Base-by-base conservation (phyloP, 92 coral and sea anemone genomes). In the Muricea muricata region DNA sequence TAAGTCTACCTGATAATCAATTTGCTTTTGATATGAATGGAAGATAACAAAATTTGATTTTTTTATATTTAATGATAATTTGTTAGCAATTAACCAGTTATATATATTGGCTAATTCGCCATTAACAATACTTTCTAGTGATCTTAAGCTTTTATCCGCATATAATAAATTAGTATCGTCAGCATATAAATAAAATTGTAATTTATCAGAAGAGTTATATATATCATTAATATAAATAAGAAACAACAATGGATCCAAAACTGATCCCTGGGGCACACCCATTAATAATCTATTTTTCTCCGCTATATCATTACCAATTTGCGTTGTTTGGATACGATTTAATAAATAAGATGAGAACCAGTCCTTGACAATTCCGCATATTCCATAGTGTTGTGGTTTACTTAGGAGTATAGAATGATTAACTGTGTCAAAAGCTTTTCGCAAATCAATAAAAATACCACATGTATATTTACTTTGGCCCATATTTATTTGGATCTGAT, bases 231-330 rank as follows among this genome's bases (percentile, higher is more conserved):
- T 83, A 17, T 52, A 83, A 32, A 81, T 47, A 17, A 81, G 67
- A 47, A 83, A 83, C 7, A 83, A 29, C 32, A 83, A 28, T 4
- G 87, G 87, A 4, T 72, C 87, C 32, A 83, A 30, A 0, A 83
- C 54, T 14, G 81, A 83, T 31, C 87, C 87, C 21, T 83, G 87
- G 1, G 87, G 87, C 17, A 83, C 87, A 12, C 87, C 80, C 29
- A 25, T 52, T 15, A 66, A 52, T 17, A 20, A 32, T 31, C 5
- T 48, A 23, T 83, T 46, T 40, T 80, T 80, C 4, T 20, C 15
- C 3, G 71, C 50, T 9, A 68, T 71, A 30, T 26, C n/a, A 29
- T 34, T 20, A 12, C 40, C 79, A 11, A 84, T 34, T 45, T 84
- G 75, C 10, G 88, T 84, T 28, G 83, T 56, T 72, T 85, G 88